Conservation (phyloP, 2,113 vertebrate species). For the Pangasianodon gigas region DNA sequence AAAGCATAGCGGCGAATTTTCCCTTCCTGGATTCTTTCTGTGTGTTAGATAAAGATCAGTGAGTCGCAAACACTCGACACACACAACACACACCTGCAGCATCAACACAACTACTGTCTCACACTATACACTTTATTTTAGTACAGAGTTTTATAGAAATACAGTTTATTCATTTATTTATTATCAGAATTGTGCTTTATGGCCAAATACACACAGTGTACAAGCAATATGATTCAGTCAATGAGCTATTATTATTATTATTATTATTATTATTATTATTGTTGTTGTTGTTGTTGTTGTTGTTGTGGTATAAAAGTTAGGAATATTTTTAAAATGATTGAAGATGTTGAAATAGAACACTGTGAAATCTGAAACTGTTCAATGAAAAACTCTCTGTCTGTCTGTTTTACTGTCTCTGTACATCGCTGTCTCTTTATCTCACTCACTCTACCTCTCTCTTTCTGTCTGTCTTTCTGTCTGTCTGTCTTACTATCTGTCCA, state of each 20-base stretch:
- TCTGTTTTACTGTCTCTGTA: no score
- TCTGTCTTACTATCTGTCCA: not conserved
- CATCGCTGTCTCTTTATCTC: no score
- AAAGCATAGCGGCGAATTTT: conserved; percentile 95
- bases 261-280: no score
- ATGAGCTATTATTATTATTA: no score
- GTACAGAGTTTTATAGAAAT: not conserved
- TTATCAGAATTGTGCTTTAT: not conserved
- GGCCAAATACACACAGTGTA: not conserved
- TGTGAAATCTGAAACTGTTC: not conserved
- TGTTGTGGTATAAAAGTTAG: no score
- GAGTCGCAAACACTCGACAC: conserved; percentile 65
- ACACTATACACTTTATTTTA: not conserved
- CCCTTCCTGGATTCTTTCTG: conserved; percentile 97
- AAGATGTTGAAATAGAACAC: no score
- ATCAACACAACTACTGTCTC: not conserved
- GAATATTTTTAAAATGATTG: no score
- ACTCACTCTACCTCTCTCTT: no score
- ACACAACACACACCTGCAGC: not conserved
- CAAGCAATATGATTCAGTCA: no score
- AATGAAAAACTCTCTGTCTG: not conserved
- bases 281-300: no score
- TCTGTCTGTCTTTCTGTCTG: not conserved
- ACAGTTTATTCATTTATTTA: not conserved
- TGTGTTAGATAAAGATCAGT: conserved; percentile 97